Evolutionary conservation across 2,888 invertebrate genomes (phyloP), one percentile per base, ranked within the genome.

Genomic region (Trachelus troglodyta): DNA sequence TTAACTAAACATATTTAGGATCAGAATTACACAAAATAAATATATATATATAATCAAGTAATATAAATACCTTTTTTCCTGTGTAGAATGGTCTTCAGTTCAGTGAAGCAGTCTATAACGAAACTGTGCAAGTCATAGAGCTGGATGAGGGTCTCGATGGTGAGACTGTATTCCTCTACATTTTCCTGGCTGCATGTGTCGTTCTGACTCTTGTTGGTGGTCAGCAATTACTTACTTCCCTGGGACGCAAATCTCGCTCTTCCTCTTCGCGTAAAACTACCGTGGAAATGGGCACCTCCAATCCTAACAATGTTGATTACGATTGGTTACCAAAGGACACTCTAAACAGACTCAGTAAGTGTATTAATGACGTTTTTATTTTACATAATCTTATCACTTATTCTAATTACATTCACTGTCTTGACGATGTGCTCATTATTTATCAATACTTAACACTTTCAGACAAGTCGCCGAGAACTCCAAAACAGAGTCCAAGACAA

Each of bases 271-370:
- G 94, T 81, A 94, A 94, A 69, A 91, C 92, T 76, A 92, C 93
- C 75, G 94, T 98, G 6, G 99, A 99, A 93, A 96, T 97, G 86
- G 99, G 99, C 82, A 99, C 99, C 0, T 94, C 95, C 80, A 96
- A 95, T 88, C 96, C 95, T 79, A 95, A 96, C 87, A 97, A 98
- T 92, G 98, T 99, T 4, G 99, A 99, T 92, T 99, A 97, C 89
- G 99, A 99, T 87, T 99, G 99, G 99, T 93, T 99, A 89, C 99
- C 99, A 69, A 96, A 96, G 89, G 97, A 98, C 92, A 96, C 97
- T 82, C 94, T 97, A 76, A 95, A 96, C 85, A 95, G 94, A 91
- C 93, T 97, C 85, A 97, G 97, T 97, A 93, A 95, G 97, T 94
- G 75, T 80, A 82, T 40, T 79, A 73, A 23, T 23, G 23, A 56